phyloP scores from a whole-genome alignment of 2,888 invertebrate species.

The Rhodophaea formosa region DNA sequence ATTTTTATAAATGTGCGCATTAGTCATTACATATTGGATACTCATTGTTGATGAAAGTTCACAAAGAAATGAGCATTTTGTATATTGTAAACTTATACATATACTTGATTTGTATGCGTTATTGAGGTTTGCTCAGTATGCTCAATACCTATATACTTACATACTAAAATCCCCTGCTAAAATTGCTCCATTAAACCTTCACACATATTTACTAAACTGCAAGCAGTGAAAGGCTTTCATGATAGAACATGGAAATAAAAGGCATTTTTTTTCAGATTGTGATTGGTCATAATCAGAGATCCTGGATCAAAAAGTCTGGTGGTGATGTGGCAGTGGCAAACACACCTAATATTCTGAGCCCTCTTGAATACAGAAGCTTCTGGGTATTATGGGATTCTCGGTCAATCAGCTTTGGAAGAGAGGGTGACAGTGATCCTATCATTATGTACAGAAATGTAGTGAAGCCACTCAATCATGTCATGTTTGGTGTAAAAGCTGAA shows the following conservation, averaged over 20 bases:
- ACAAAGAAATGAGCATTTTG: too few relatives aligned
- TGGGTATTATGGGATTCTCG: conserved; percentile 75
- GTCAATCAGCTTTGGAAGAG: conserved; percentile 55
- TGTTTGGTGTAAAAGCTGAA: conserved; percentile 34
- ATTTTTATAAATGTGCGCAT: too few relatives aligned
- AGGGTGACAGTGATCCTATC: conserved; percentile 50
- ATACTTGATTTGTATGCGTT: too few relatives aligned
- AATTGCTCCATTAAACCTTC: too few relatives aligned
- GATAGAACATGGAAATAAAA: neutral
- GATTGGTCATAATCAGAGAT: neutral
- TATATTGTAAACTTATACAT: too few relatives aligned
- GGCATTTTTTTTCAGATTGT: neutral
- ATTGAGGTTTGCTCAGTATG: too few relatives aligned
- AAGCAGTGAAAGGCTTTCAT: neutral
- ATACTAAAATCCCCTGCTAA: too few relatives aligned
- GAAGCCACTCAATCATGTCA: conserved; percentile 41
- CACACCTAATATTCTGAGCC: conserved; percentile 69
- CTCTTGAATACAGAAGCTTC: conserved; percentile 66
- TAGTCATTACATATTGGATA: too few relatives aligned
- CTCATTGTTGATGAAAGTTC: too few relatives aligned
- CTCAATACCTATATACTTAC: too few relatives aligned
- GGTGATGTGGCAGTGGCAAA: neutral
- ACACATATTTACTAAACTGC: too few relatives aligned
- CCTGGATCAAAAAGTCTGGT: neutral
- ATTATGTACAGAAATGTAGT: conserved; percentile 23